Evolutionary conservation across 2,888 invertebrate genomes (phyloP), one percentile per base, ranked within the genome.

Genomic region (Phorcus lineatus): DNA sequence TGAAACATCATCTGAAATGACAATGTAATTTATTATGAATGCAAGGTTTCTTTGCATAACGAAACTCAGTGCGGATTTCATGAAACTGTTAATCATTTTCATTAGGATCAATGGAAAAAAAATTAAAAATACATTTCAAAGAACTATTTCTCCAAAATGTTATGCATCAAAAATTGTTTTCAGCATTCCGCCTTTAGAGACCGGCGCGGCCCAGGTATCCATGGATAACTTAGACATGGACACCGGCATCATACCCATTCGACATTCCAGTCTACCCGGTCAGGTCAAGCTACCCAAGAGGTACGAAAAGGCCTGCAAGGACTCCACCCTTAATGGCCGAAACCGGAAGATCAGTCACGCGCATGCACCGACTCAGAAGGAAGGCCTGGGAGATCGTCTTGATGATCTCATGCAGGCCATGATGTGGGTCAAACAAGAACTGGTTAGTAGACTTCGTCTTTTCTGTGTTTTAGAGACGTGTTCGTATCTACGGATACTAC

Each of bases 341-440:
- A 74, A 78, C 62, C 78, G 85, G 67, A 85, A 83, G 79, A 79
- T 85, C 62, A 83, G 83, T 78, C 80, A 84, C 54, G 70, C 79
- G 28, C 76, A 70, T 11, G 79, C 78, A 54, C 78, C 40, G 24
- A 78, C 75, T n/a, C 66, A 81, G 76, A 31, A 81, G 16, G 84
- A 88, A 53, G 80, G 82, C 11, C 66, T 84, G 13, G 81, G 77
- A 0, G 88, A 88, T 53, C 79, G 89, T 4, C 75, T 89, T 75
- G 83, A 84, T 16, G 90, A 90, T 79, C 82, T 90, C 16, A 85
- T 86, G 80, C 86, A 86, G 77, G 90, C 90, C n/a, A 85, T 89
- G 24, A 75, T 87, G 80, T 90, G 90, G 90, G 82, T 90, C 19
- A 88, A 88, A 79, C 88, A 90, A 74, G 90, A 90, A 79, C 74